Evolutionary conservation across 2,113 vertebrate species (phyloP).

Genomic region (Typhlomys cinereus): DNA sequence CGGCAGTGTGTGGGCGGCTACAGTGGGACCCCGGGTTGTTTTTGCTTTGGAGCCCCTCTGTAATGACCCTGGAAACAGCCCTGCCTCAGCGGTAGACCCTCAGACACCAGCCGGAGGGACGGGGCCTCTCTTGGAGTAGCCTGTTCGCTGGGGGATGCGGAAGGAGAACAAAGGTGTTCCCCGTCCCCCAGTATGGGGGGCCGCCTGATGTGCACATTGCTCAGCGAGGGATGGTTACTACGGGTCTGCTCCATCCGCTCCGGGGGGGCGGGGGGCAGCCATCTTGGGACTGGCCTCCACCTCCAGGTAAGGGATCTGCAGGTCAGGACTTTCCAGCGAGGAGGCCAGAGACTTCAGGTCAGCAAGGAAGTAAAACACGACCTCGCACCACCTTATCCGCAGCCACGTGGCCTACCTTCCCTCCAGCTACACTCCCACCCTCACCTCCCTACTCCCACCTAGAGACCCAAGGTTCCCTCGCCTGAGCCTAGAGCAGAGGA

Average conservation of each 20-base stretch:
- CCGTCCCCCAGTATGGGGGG: not conserved
- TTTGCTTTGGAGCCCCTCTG: conserved; percentile 50
- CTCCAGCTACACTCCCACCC: not conserved
- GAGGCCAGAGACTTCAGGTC: not conserved
- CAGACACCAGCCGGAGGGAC: not conserved
- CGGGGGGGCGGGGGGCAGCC: not conserved
- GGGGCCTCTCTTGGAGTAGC: conserved; percentile 2
- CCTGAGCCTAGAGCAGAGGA: not conserved
- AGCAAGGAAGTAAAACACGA: not conserved
- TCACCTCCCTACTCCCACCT: no score
- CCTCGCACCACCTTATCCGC: not conserved
- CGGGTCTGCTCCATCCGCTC: no score
- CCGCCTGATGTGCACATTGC: not conserved
- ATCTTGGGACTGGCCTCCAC: not conserved
- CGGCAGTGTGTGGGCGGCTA: not conserved
- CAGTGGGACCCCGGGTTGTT: not conserved
- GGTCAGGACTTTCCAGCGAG: not conserved
- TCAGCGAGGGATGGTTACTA: not conserved
- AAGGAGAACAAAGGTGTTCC: not conserved
- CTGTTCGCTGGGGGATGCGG: not conserved
- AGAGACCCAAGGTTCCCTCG: not conserved
- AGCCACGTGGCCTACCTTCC: not conserved
- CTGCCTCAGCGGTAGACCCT: not conserved
- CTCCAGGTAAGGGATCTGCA: not conserved
- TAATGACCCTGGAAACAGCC: conserved; percentile 56